Conservation (phyloP, 2,113 vertebrate genomes). For the Zootoca vivipara region DNA sequence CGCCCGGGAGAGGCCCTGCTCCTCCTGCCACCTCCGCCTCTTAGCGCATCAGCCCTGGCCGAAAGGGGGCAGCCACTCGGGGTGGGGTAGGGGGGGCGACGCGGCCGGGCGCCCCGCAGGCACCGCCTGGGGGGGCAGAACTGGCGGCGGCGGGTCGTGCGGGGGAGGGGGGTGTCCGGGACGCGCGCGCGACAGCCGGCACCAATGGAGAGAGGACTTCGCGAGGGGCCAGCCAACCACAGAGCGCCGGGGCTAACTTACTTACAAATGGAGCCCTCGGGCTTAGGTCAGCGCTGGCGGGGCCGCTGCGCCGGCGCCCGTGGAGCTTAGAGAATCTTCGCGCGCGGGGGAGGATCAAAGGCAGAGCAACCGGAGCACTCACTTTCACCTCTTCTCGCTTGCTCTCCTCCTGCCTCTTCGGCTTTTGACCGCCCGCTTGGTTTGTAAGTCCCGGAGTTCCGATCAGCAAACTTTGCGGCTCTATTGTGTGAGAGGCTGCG, state of each 20-base stretch:
- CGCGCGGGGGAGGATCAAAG: background rate
- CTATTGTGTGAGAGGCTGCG: conserved; percentile 51
- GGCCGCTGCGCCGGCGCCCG: background rate
- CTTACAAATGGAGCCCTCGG: background rate
- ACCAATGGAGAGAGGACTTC: background rate
- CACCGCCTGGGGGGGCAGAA: background rate
- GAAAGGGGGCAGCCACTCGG: conserved; percentile 43
- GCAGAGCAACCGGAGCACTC: background rate
- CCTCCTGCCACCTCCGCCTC: background rate
- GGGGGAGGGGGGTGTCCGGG: background rate
- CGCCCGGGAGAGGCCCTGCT: conserved; percentile 42
- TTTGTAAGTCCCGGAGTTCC: background rate
- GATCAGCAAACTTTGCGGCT: conserved; percentile 43
- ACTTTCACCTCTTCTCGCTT: background rate
- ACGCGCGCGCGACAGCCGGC: background rate
- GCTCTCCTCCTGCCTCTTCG: background rate
- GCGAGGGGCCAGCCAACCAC: background rate
- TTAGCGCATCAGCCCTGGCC: conserved; percentile 10
- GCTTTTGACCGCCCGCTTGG: background rate
- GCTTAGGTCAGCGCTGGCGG: background rate
- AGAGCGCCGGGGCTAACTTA: background rate
- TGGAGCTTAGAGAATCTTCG: background rate
- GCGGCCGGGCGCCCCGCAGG: background rate
- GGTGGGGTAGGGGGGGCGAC: no score
- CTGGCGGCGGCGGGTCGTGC: background rate